Evolutionary conservation across 2,888 invertebrate species (phyloP).

Genomic region (Rhaphigaster nebulosa): DNA sequence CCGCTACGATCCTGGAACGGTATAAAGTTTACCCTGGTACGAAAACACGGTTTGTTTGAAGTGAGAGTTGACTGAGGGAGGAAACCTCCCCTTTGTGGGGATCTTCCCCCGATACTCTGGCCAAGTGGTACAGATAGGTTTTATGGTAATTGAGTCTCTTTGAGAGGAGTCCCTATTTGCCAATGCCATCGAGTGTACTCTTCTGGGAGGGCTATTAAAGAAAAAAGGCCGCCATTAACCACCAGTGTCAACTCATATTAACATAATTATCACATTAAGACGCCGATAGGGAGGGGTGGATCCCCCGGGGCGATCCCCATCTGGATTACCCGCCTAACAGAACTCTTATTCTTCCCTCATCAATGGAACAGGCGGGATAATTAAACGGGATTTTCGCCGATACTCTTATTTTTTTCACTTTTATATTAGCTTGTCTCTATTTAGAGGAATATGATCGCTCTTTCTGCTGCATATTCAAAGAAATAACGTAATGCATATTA

Average conservation of each 20-base stretch:
- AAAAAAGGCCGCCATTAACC: constrained; percentile 57
- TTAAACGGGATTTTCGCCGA: constrained; percentile 17
- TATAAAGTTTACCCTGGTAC: constrained; percentile 57
- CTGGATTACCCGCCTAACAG: constrained; percentile 5
- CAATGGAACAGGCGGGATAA: constrained; percentile 32
- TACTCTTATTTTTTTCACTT: background rate
- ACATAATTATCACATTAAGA: constrained; percentile 59
- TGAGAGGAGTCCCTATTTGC: constrained; percentile 59
- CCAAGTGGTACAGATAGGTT: constrained; percentile 60
- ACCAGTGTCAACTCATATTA: constrained; percentile 60
- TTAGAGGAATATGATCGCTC: background rate
- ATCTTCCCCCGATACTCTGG: background rate
- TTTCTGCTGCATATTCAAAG: too few relatives aligned
- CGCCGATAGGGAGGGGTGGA: constrained; percentile 27
- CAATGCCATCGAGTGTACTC: constrained; percentile 58
- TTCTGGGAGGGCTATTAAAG: constrained; percentile 57
- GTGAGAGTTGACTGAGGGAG: constrained; percentile 52
- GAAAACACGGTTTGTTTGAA: constrained; percentile 59
- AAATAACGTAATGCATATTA: too few relatives aligned
- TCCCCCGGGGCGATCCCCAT: background rate
- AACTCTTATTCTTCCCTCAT: constrained; percentile 48
- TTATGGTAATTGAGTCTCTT: constrained; percentile 60
- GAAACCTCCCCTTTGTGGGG: constrained; percentile 53
- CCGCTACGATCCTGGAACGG: background rate
- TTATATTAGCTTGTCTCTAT: background rate